phyloP scores from a whole-genome alignment of 2,888 invertebrate species.

The Kryphioiulus occultus region DNA sequence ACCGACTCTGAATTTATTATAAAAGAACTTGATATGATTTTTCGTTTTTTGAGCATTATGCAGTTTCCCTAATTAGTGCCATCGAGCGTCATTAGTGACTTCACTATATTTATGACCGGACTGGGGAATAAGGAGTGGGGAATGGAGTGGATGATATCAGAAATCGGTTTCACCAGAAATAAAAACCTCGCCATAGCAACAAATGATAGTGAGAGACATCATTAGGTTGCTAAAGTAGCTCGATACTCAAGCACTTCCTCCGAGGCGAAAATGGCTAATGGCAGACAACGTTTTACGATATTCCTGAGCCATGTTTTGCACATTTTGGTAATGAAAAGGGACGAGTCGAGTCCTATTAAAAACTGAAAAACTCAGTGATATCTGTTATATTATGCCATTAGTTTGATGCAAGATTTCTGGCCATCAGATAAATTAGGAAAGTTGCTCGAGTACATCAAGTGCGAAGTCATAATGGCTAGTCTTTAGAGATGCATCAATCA shows the following conservation, averaged over 20 bases:
- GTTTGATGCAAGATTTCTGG: not conserved
- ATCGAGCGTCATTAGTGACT: not conserved
- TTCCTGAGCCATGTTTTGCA: not conserved
- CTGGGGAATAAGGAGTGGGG: not conserved
- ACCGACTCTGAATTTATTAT: not conserved
- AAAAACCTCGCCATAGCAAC: constrained; percentile 22
- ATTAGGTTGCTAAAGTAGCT: constrained; percentile 28
- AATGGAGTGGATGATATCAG: not conserved
- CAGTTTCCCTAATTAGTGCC: not conserved
- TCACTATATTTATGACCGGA: not conserved
- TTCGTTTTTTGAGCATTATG: not conserved
- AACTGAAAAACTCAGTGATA: not conserved
- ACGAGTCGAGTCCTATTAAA: not conserved
- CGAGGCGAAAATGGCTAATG: not conserved
- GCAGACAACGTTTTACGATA: not conserved
- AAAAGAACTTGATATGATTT: constrained; percentile 17
- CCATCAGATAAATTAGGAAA: not conserved
- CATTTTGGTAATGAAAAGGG: not conserved
- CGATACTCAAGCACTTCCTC: constrained; percentile 20
- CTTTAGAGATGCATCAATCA: too few species aligned
- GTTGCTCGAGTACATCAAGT: not conserved
- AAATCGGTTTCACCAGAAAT: constrained; percentile 10
- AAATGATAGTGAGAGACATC: constrained; percentile 1
- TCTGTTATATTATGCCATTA: not conserved
- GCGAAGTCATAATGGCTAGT: too few species aligned